Evolutionary conservation across 2,888 invertebrate species (phyloP), one percentile per base, ranked within the genome.

Genomic region (Epiperipatus broadwayi): DNA sequence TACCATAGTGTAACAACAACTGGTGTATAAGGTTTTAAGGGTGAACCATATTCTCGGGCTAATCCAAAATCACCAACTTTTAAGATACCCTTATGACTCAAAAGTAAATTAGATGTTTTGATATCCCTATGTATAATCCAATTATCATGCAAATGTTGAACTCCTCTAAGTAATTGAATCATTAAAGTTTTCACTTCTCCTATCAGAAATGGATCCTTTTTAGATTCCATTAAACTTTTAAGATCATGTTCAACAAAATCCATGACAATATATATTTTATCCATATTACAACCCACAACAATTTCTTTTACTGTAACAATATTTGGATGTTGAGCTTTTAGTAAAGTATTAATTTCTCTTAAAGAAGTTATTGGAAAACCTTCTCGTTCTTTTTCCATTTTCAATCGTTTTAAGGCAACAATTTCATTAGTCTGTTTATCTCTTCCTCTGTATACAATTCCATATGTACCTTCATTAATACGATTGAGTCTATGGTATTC

Each of bases 171-270:
- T 40, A 66, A 49, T 50, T 66, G 66, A 2, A 50, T 44, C 55
- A 66, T 47, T 41, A 66, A 46, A 3, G 63, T 63, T 48, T 66
- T 66, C 30, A 62, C 61, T 45, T 65, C 62, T 60, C 64, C 61
- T 16, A 61, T 53, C 16, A 59, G 53, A 49, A 66, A 66, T 8
- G 60, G 58, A 18, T 44, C 38, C 7, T 41, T 41, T 62, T 66
- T 62, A 8, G 57, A 56, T 43, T 66, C 64, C 59, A 67, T 62
- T 32, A 66, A 51, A 43, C 57, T 54, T 47, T 66, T 67, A 40
- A 67, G 50, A 48, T 66, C 66, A 48, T 67, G 66, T 47, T 67
- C 66, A 21, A 67, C 64, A 49, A 61, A 66, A 44, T 67, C 66
- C 66, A 66, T 66, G 2, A 65, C 66, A 39, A 66, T 57, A 49